Percentiles rank a stretch among this genome's conserved stretches.
phyloP scores from a whole-genome alignment of 2,888 invertebrate genomes.

The Cerastis leucographa region DNA sequence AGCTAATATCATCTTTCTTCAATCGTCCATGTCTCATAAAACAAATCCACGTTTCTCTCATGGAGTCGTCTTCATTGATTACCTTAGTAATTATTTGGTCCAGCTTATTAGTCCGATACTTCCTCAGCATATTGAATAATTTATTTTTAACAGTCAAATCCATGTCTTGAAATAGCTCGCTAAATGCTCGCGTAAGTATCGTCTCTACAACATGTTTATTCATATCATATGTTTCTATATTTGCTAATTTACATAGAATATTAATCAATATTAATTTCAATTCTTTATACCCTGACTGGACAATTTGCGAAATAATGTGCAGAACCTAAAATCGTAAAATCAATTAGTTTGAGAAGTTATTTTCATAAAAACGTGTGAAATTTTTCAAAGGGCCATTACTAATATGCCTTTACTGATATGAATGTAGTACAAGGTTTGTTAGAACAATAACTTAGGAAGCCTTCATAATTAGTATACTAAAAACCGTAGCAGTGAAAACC shows the following conservation, averaged over 20 bases:
- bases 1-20: conserved; percentile 27
- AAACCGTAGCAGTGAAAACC: not conserved
- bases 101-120: conserved; percentile 61
- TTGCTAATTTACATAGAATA: conserved; percentile 75
- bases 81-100: conserved; percentile 67
- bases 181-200: conserved; percentile 68
- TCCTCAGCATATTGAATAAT: conserved; percentile 66
- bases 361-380: conserved; percentile 22
- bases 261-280: conserved; percentile 75
- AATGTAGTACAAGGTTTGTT: conserved; percentile 30
- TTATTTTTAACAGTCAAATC: conserved; percentile 69
- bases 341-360: conserved; percentile 26
- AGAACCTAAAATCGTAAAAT: conserved; percentile 75
- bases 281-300: conserved; percentile 75
- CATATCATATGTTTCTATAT: conserved; percentile 65
- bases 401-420: conserved; percentile 9
- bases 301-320: conserved; percentile 74
- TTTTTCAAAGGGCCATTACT: conserved; percentile 30
- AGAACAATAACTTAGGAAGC: not conserved
- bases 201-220: conserved; percentile 67
- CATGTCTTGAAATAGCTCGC: conserved; percentile 67
- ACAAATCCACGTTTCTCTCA: conserved; percentile 68
- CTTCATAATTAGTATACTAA: not conserved
- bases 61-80: conserved; percentile 65
- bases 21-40: conserved; percentile 55